Conservation (phyloP, 35 echinoderm and acorn worm species). For the Ophioderma brevispina region DNA sequence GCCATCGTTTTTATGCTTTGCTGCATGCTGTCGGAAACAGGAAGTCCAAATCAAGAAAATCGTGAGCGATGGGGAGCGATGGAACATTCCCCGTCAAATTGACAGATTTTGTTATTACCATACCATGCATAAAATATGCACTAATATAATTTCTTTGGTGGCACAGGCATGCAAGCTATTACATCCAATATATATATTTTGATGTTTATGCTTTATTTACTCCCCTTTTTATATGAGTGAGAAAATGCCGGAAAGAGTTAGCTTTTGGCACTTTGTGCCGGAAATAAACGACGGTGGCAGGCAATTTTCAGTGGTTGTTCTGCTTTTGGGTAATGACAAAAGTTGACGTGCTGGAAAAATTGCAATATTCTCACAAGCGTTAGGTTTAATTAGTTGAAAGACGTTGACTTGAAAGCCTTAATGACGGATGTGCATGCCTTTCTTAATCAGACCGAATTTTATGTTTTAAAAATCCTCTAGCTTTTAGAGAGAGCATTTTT, state of each 20-base stretch:
- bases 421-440: background rate
- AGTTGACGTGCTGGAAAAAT: background rate
- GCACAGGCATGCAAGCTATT: too few species aligned
- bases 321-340: conserved; percentile 1
- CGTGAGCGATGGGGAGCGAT: background rate
- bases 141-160: background rate
- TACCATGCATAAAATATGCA: background rate
- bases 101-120: background rate
- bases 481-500: too few species aligned
- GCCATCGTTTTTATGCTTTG: too few species aligned
- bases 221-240: background rate
- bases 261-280: background rate
- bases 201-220: background rate
- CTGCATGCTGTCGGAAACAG: background rate
- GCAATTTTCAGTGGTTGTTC: background rate
- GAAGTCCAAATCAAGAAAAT: background rate
- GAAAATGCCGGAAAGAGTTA: background rate
- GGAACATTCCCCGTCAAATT: background rate
- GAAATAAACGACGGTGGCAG: background rate
- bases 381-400: background rate
- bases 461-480: too few species aligned
- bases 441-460: background rate
- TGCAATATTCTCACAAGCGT: background rate
- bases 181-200: background rate
- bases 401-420: background rate